Percentiles rank a stretch among this genome's conserved stretches.
These are phyloP conservation scores for Eurosta solidaginis DNA, from an alignment of 1,140 invertebrate genomes.

Conservation along the genomic window DNA sequence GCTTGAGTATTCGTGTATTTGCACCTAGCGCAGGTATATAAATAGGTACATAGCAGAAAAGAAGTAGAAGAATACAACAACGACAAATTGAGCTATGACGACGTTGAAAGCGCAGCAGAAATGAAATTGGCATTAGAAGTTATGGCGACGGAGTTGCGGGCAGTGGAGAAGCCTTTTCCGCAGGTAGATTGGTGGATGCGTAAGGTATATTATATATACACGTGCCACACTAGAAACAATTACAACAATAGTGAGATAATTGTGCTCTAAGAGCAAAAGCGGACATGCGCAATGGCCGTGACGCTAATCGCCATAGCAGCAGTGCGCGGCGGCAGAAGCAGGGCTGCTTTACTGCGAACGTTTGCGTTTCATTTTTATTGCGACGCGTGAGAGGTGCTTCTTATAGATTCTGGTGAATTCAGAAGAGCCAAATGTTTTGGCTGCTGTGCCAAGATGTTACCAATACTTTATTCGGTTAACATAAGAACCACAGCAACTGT, in stretches of 20 bases:
- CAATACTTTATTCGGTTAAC: neutral
- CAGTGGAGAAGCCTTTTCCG: conserved; percentile 44
- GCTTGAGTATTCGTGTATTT: neutral
- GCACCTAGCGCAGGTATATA: conserved; percentile 35
- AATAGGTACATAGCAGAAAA: conserved; percentile 29
- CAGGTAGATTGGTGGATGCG: conserved; percentile 60
- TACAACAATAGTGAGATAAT: neutral
- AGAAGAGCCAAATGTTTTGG: neutral
- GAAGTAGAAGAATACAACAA: neutral
- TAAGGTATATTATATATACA: conserved; percentile 38
- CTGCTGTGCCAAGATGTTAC: neutral
- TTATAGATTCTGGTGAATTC: too few species aligned
- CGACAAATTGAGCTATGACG: neutral
- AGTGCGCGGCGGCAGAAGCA: neutral
- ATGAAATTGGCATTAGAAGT: neutral
- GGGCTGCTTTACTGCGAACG: neutral
- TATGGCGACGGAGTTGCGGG: conserved; percentile 8
- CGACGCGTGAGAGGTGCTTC: neutral
- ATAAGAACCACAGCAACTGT: neutral
- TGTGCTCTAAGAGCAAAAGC: neutral
- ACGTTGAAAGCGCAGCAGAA: neutral
- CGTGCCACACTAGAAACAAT: conserved; percentile 29
- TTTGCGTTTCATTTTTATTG: neutral
- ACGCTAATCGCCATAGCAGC: neutral
- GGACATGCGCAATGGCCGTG: neutral